Percentiles rank a stretch among this genome's conserved stretches.
Conservation (phyloP, 2,888 invertebrate genomes). For the Luperina nickerlii region DNA sequence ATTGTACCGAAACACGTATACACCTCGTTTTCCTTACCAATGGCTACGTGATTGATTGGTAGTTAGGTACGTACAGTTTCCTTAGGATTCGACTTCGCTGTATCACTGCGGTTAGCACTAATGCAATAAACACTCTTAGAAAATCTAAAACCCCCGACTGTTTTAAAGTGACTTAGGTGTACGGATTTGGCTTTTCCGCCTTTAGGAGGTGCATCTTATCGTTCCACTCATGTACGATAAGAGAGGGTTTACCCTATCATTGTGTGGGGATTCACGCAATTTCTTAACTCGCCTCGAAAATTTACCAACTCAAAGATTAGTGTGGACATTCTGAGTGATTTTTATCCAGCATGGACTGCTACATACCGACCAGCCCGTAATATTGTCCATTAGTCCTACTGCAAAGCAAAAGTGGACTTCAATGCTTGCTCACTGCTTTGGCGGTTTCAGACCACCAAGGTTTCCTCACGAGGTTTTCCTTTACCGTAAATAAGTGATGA, state of each 20-base stretch:
- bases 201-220: slow-evolving; percentile 16
- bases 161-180: slow-evolving; percentile 12
- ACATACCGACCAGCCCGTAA: background rate
- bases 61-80: slow-evolving; percentile 44
- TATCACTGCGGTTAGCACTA: slow-evolving; percentile 53
- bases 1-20: slow-evolving; percentile 21
- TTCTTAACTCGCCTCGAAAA: slow-evolving; percentile 16
- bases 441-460: slow-evolving; percentile 1
- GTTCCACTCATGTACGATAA: slow-evolving; percentile 14
- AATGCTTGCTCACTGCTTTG: background rate
- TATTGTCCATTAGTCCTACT: background rate
- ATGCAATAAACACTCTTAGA: slow-evolving; percentile 36
- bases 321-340: background rate
- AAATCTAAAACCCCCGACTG: slow-evolving; percentile 13
- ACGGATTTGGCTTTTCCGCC: slow-evolving; percentile 5
- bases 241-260: slow-evolving; percentile 19
- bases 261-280: slow-evolving; percentile 7
- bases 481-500: slow-evolving; percentile 21
- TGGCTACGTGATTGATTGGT: slow-evolving; percentile 53
- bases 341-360: background rate
- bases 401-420: background rate
- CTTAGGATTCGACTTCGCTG: slow-evolving; percentile 37
- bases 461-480: slow-evolving; percentile 18
- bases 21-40: slow-evolving; percentile 51
- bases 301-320: background rate